phyloP scores from a whole-genome alignment of 2,113 vertebrate genomes.

The Ochotona princeps region DNA sequence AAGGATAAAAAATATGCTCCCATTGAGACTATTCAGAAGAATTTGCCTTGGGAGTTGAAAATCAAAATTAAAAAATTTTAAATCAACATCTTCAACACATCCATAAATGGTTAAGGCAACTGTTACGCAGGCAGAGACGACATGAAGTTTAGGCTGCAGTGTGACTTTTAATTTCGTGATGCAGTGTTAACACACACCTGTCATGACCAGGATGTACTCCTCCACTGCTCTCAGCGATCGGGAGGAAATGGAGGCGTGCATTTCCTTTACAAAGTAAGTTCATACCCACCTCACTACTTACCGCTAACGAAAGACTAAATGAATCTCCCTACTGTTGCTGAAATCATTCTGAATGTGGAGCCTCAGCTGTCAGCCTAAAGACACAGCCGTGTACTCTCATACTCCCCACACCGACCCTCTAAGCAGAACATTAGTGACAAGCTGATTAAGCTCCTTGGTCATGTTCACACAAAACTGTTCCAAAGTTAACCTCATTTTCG shows the following conservation, averaged over 20 bases:
- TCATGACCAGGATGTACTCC: neutral
- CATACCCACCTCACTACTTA: neutral
- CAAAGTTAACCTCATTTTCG: conserved; percentile 8
- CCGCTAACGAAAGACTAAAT: conserved; percentile 28
- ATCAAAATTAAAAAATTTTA: conserved; percentile 11
- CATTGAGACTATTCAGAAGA: conserved; percentile 5
- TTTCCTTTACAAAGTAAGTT: conserved; percentile 2
- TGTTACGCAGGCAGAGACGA: neutral
- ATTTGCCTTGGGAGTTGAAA: neutral
- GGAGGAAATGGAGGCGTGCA: neutral
- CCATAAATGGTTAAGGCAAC: neutral
- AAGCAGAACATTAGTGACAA: neutral
- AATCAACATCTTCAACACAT: neutral
- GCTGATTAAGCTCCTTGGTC: conserved; percentile 36
- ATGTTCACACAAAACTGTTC: conserved; percentile 7
- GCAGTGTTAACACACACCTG: neutral
- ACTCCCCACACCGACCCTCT: neutral
- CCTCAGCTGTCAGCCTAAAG: neutral
- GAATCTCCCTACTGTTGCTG: neutral
- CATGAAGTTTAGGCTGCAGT: neutral
- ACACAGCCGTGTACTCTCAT: neutral
- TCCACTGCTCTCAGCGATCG: neutral
- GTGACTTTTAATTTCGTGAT: conserved; percentile 25
- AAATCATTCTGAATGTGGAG: conserved; percentile 22
- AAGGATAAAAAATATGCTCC: neutral